Evolutionary conservation across 2,113 vertebrate species (phyloP).

Genomic region (Acanthochromis polyacanthus): DNA sequence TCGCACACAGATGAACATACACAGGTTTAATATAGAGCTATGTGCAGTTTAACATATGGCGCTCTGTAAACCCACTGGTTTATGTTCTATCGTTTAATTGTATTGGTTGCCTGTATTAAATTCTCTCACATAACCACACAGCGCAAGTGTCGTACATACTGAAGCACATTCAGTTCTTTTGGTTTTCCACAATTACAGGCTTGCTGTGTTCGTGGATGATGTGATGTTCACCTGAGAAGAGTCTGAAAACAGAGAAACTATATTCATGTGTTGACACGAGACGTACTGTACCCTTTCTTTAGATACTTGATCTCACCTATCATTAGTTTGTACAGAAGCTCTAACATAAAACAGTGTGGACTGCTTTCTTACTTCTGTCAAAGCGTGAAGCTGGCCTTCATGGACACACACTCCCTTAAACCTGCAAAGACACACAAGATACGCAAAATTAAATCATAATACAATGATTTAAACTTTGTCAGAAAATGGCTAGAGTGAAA

Average conservation of each 20-base stretch:
- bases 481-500: too few species aligned
- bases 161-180: slow-evolving; percentile 38
- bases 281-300: slow-evolving; percentile 47
- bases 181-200: slow-evolving; percentile 56
- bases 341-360: slow-evolving; percentile 9
- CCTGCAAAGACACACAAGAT: slow-evolving; percentile 83
- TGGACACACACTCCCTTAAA: slow-evolving; percentile 99
- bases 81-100: slow-evolving; percentile 5
- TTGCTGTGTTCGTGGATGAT: slow-evolving; percentile 21
- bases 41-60: background rate
- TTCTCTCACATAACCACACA: background rate
- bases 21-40: slow-evolving; percentile 31
- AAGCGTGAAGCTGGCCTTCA: slow-evolving; percentile 96
- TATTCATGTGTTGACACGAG: background rate
- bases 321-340: slow-evolving; percentile 2
- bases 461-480: background rate
- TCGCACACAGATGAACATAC: background rate
- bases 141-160: slow-evolving; percentile 7
- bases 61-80: slow-evolving; percentile 7
- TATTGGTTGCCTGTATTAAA: slow-evolving; percentile 41
- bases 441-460: background rate
- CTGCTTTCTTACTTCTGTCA: slow-evolving; percentile 93
- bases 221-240: slow-evolving; percentile 44
- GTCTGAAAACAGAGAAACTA: background rate
- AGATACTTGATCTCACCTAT: slow-evolving; percentile 33